phyloP scores from a whole-genome alignment of 2,797 vertebrate genomes.

The Urocyon cinereoargenteus region DNA sequence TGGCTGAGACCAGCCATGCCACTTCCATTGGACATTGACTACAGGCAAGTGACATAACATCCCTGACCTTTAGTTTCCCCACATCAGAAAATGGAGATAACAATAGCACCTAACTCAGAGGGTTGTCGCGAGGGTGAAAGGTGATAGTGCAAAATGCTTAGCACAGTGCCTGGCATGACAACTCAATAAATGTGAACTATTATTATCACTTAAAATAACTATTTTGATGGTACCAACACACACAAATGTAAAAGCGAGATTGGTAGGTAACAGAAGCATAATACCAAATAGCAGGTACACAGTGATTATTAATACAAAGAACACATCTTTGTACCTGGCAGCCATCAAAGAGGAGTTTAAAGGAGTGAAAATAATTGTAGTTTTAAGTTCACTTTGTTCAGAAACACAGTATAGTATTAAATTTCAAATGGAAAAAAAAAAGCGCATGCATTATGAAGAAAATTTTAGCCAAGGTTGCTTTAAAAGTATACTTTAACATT shows the following conservation, averaged over 20 bases:
- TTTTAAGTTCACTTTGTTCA: slow-evolving; percentile 19
- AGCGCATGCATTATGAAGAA: background rate
- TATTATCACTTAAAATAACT: background rate
- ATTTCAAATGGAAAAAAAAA: background rate
- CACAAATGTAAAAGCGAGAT: background rate
- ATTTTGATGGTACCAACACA: background rate
- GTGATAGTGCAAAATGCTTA: background rate
- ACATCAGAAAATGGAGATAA: background rate
- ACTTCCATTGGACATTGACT: background rate
- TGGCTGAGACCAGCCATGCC: background rate
- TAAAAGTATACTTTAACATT: background rate
- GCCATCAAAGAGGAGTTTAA: background rate
- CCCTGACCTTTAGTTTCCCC: slow-evolving; percentile 11
- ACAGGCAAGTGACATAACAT: background rate
- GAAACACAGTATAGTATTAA: background rate
- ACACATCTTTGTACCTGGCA: background rate
- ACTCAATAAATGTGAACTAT: background rate
- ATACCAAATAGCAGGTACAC: background rate
- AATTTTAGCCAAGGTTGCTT: background rate
- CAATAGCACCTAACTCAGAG: background rate
- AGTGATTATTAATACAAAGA: background rate
- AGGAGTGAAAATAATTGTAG: background rate
- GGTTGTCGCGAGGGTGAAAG: background rate
- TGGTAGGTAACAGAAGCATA: background rate
- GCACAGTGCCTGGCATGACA: background rate